Evolutionary conservation across 2,888 invertebrate species (phyloP), one percentile per base, ranked within the genome.

Genomic region (Adela reaumurella): DNA sequence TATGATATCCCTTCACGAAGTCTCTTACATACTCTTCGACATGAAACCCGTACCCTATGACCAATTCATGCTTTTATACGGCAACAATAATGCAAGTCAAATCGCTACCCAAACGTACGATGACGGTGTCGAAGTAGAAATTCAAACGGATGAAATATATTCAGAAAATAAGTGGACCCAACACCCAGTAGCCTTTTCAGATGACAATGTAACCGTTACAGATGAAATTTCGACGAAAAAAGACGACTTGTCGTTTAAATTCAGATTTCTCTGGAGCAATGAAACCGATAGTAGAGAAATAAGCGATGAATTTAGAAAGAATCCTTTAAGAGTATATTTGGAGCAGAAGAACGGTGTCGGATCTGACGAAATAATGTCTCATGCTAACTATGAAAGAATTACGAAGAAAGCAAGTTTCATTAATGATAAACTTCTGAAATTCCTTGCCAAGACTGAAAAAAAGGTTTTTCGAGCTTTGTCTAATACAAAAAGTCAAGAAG

Each of bases 41-140:
- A 74, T 79, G 71, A 67, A 73, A 57, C 78, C 79, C 0, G 73
- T 80, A 54, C 69, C 78, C 0, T 80, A 80, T 51, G 78, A 80
- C 48, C 57, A 73, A 46, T 79, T 66, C 19, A 79, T 78, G 72
- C 64, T 68, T 55, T 74, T 71, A 52, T 78, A 70, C 52, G 78
- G 78, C 0, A 58, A 71, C 46, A 61, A 63, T 1, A 76, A 79
- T 57, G 71, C 70, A 41, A 68, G 61, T 0, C 79, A 80, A 62
- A 62, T 61, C 11, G 66, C 70, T 2, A 62, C 64, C 0, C 79
- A 80, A 54, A 80, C 79, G 0, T 74, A 68, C 53, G 78, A 80
- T 2, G 79, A 78, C 60, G 72, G 73, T 42, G 58, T 74, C 51
- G 58, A 63, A 18, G 65, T 67, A 46, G 74, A 76, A 41, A 48